A percentile compares a stretch with the other conserved stretches of the same genome.
phyloP scores from a whole-genome alignment of 2,113 vertebrate species.

The Carlito syrichta region DNA sequence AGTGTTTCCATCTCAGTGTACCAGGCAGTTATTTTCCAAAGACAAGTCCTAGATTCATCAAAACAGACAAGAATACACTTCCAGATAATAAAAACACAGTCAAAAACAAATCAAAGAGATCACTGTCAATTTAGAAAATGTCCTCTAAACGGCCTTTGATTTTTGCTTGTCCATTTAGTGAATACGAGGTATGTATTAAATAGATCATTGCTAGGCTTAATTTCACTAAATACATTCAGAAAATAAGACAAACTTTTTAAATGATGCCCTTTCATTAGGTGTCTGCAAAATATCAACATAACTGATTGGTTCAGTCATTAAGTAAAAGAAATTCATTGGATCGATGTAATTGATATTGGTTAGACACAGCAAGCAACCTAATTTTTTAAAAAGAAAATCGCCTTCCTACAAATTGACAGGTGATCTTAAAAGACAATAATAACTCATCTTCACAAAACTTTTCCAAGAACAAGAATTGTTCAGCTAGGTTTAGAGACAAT shows the following conservation, averaged over 20 bases:
- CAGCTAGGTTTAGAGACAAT: not conserved
- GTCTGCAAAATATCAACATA: slow-evolving; percentile 73
- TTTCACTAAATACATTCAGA: slow-evolving; percentile 61
- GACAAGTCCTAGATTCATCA: not conserved
- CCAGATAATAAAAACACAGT: not conserved
- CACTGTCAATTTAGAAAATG: slow-evolving; percentile 39
- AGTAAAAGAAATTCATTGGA: slow-evolving; percentile 37
- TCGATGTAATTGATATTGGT: slow-evolving; percentile 53
- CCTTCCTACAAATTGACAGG: slow-evolving; percentile 18
- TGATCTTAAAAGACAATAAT: slow-evolving; percentile 41
- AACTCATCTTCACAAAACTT: slow-evolving; percentile 33
- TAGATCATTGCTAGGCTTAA: slow-evolving; percentile 30
- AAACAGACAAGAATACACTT: slow-evolving; percentile 18
- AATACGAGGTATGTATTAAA: slow-evolving; percentile 55
- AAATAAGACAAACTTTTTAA: slow-evolving; percentile 67
- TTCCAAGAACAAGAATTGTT: slow-evolving; percentile 30
- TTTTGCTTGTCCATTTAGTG: slow-evolving; percentile 35
- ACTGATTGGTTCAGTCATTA: slow-evolving; percentile 56
- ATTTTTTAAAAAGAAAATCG: slow-evolving; percentile 27
- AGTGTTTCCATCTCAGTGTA: not conserved
- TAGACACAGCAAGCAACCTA: not conserved
- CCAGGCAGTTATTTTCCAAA: slow-evolving; percentile 28
- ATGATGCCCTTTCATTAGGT: slow-evolving; percentile 66
- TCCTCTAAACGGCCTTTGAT: slow-evolving; percentile 54
- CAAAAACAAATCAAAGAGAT: slow-evolving; percentile 50